Evolutionary conservation across 2,797 vertebrate species (phyloP).

Genomic region (Microcaecilia unicolor): DNA sequence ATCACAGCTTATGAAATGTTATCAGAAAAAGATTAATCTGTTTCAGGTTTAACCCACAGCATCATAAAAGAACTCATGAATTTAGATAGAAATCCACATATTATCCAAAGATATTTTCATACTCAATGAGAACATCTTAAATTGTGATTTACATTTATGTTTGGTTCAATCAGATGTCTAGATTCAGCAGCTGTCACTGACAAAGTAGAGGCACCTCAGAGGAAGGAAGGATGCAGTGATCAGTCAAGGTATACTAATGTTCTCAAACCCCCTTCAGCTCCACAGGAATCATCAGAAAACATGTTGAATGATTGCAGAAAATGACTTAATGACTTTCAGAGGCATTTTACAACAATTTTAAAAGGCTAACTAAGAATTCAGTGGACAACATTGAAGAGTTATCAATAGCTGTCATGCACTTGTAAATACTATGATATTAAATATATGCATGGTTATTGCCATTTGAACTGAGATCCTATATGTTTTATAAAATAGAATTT

Average conservation of each 20-base stretch:
- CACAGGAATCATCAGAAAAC: constrained; percentile 21
- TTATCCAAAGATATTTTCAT: constrained; percentile 57
- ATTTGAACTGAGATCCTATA: too few species aligned
- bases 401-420: too few species aligned
- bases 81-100: constrained; percentile 68
- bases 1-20: constrained; percentile 61
- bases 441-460: too few species aligned
- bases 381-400: too few species aligned
- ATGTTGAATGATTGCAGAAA: constrained; percentile 23
- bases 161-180: constrained; percentile 49
- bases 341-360: constrained; percentile 26
- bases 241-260: too few species aligned
- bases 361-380: too few species aligned
- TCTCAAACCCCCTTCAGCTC: constrained; percentile 26
- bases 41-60: constrained; percentile 59
- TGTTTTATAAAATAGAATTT: too few species aligned
- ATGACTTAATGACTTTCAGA: constrained; percentile 14
- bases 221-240: too few species aligned
- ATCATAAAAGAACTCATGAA: constrained; percentile 65
- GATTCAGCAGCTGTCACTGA: constrained; percentile 41
- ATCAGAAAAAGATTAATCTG: constrained; percentile 65
- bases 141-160: constrained; percentile 52
- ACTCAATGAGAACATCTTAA: constrained; percentile 41
- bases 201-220: too few species aligned
- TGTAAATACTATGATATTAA: too few species aligned